Conservation (phyloP, 2,888 invertebrate species). For the Hydraecia micacea region DNA sequence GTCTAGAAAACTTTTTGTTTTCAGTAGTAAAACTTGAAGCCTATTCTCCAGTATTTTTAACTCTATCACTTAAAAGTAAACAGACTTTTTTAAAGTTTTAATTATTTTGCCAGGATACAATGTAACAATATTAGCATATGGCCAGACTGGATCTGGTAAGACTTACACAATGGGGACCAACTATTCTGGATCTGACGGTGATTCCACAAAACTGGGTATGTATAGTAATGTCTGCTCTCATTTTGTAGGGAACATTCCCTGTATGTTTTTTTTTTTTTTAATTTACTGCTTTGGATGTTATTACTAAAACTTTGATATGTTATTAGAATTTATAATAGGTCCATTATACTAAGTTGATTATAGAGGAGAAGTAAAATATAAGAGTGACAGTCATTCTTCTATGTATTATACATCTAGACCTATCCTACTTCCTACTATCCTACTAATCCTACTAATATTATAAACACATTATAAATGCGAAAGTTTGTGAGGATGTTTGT, state of each 20-base stretch:
- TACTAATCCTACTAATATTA: too few relatives aligned
- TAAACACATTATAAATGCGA: too few relatives aligned
- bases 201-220: constrained; percentile 87
- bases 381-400: background rate
- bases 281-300: background rate
- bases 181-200: constrained; percentile 91
- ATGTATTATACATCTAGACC: too few relatives aligned
- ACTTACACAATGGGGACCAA: constrained; percentile 98
- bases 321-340: background rate
- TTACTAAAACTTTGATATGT: too few relatives aligned
- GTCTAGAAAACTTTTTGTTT: background rate
- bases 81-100: background rate
- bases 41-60: background rate
- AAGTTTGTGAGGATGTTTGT: too few relatives aligned
- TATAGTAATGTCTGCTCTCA: background rate
- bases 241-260: background rate
- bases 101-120: constrained; percentile 93
- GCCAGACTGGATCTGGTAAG: constrained; percentile 98
- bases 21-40: background rate
- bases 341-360: too few relatives aligned
- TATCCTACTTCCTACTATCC: too few relatives aligned
- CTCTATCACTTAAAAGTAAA: background rate
- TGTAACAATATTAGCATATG: constrained; percentile 98
- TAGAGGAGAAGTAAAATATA: background rate
- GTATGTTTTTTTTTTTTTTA: background rate